phyloP scores from a whole-genome alignment of 2,113 vertebrate genomes.

The Propithecus coquereli region DNA sequence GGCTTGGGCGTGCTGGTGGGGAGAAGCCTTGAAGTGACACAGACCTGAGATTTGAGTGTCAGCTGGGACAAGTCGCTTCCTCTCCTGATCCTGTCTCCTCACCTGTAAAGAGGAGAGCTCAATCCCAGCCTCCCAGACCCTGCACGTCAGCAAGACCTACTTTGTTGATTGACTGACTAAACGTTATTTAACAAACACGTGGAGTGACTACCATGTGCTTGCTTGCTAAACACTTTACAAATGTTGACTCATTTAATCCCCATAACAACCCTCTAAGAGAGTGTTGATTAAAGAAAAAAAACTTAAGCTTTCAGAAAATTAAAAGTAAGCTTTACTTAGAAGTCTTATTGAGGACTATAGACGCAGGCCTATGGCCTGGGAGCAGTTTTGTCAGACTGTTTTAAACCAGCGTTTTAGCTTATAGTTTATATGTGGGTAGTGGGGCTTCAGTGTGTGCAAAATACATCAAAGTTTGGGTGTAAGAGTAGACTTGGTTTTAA shows the following conservation, averaged over 20 bases:
- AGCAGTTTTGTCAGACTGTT: not conserved
- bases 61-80: not conserved
- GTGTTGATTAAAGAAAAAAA: not conserved
- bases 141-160: not conserved
- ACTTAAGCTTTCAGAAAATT: not conserved
- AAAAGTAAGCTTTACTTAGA: not conserved
- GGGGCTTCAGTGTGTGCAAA: not conserved
- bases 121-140: not conserved
- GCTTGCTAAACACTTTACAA: not conserved
- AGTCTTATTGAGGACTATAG: not conserved
- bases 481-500: not conserved
- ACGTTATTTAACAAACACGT: not conserved
- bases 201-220: not conserved
- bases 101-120: not conserved
- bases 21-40: not conserved
- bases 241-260: not conserved
- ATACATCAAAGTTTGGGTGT: not conserved
- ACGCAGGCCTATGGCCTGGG: not conserved
- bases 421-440: not conserved
- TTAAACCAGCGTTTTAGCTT: not conserved
- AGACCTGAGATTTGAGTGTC: not conserved
- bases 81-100: not conserved
- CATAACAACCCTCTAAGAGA: not conserved
- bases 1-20: not conserved
- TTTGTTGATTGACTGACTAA: not conserved